Evolutionary conservation across 2,113 vertebrate genomes (phyloP), one percentile per base, ranked within the genome.

Genomic region (Pelmatolapia mariae): DNA sequence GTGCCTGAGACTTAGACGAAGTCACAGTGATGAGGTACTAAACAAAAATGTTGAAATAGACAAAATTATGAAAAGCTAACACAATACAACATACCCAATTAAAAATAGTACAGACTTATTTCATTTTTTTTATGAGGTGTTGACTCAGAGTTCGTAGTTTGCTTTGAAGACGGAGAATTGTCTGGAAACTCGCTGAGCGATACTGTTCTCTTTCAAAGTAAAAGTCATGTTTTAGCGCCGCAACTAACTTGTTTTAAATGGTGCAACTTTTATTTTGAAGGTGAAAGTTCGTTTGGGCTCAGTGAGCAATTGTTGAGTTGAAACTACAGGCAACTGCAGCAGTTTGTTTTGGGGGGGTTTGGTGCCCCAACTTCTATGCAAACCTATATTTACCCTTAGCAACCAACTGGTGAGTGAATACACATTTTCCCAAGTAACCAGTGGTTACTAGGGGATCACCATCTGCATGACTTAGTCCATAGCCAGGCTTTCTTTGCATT

Each of bases 271-370:
- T 29, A 76, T 26, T 76, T 47, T 76, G 40, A 11, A 76, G 24
- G 24, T 7, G 24, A 47, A 47, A 3, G 15, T 47, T 43, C 0
- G 4, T 47, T 47, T 26, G 15, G 40, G 15, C 22, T 73, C 38
- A 71, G 38, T 24, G 38, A 73, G 66, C 66, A 7, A 24, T 1
- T 73, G 38, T 73, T 73, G 15, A 73, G 22, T 61, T 61, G 29
- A 73, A 29, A 47, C 15, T 73, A 29, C 22, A 76, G 22, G 22
- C 15, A 76, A 29, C 24, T 1, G 1, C 38, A 29, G 40, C 68
- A 29, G 15, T 11, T 16, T 76, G 15, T 6, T 29, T 63, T 12
- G 11, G 9, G 4, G 8, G 8, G 3, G 0, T 4, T 43, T 73
- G 40, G 15, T 73, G 40, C 22, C 8, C 13, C 40, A 29, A 0